Conservation (phyloP, 2,113 vertebrate genomes). For the Pollachius pollachius region DNA sequence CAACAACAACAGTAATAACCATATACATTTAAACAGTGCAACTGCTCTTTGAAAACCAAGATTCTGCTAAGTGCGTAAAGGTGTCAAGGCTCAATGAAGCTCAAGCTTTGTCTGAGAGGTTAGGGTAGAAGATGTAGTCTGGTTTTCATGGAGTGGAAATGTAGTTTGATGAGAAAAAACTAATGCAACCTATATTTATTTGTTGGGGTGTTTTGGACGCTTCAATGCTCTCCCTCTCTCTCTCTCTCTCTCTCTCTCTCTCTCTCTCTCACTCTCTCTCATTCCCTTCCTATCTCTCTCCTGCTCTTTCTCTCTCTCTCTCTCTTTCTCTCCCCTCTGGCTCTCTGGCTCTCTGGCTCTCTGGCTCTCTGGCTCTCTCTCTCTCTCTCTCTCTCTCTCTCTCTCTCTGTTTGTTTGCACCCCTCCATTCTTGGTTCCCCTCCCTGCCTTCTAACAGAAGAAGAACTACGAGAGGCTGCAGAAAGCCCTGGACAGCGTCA, state of each 20-base stretch:
- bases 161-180: too few species aligned
- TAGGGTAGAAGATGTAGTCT: too few species aligned
- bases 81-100: too few species aligned
- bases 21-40: background rate
- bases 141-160: too few species aligned
- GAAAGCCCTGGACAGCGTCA: constrained; percentile 97
- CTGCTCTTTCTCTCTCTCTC: background rate
- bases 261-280: too few species aligned
- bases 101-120: too few species aligned
- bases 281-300: too few species aligned
- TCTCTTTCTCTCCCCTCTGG: background rate
- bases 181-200: background rate
- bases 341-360: background rate
- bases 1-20: background rate
- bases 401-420: constrained; percentile 5
- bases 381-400: background rate
- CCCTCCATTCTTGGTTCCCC: constrained; percentile 26
- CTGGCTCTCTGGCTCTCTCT: background rate
- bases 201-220: constrained; percentile 38
- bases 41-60: too few species aligned
- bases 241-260: too few species aligned
- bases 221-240: constrained; percentile 9
- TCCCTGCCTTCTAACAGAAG: constrained; percentile 77
- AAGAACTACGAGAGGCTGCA: constrained; percentile 99
- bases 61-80: too few species aligned